Conservation (phyloP, 1,140 invertebrate genomes). For the Caenorhabditis tropicalis region DNA sequence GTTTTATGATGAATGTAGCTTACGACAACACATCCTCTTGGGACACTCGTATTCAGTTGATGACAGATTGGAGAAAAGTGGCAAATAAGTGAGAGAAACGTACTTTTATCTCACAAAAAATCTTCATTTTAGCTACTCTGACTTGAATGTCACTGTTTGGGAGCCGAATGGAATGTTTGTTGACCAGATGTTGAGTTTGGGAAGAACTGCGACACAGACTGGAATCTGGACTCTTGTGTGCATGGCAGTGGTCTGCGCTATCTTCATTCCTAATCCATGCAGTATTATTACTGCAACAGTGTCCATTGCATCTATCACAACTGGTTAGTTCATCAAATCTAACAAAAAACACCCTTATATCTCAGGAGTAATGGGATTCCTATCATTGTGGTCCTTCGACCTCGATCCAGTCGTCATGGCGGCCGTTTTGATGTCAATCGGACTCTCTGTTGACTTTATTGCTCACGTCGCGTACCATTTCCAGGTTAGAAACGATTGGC, state of each 20-base stretch:
- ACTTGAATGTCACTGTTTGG: conserved; percentile 70
- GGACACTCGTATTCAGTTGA: conserved; percentile 68
- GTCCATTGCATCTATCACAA: conserved; percentile 72
- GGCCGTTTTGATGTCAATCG: conserved; percentile 74
- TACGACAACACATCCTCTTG: conserved; percentile 65
- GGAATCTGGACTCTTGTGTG: conserved; percentile 72
- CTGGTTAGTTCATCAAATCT: conserved; percentile 50
- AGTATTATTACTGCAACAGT: conserved; percentile 72
- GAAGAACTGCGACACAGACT: conserved; percentile 66
- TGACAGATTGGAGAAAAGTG: conserved; percentile 66
- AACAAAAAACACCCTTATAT: background rate
- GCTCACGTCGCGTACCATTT: conserved; percentile 73
- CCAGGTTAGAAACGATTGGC: conserved; percentile 73
- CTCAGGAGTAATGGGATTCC: conserved; percentile 73
- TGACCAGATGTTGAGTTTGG: conserved; percentile 69
- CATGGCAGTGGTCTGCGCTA: conserved; percentile 73
- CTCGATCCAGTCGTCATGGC: conserved; percentile 73
- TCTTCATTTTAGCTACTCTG: conserved; percentile 50
- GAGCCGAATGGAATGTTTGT: conserved; percentile 70
- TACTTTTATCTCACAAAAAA: background rate
- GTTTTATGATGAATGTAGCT: conserved; percentile 66
- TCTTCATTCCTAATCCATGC: conserved; percentile 73
- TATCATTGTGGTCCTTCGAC: conserved; percentile 72
- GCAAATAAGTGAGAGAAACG: conserved; percentile 52
- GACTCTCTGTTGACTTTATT: conserved; percentile 74